Evolutionary conservation across 1,140 invertebrate species (phyloP).

Genomic region (Cataglyphis hispanica): DNA sequence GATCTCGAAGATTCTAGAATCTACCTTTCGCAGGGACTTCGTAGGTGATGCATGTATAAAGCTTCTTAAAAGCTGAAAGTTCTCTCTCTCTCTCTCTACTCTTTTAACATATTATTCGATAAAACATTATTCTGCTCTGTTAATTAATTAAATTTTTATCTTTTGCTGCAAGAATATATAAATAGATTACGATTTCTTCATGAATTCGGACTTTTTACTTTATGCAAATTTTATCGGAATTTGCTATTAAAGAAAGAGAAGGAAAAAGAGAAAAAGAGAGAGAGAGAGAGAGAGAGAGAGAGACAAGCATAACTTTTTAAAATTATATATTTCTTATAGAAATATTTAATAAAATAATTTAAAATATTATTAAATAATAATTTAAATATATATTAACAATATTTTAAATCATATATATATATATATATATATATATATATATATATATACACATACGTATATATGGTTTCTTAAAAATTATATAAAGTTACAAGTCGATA

Average conservation of each 20-base stretch:
- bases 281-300: too few species aligned
- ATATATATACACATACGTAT: too few species aligned
- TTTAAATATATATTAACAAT: too few species aligned
- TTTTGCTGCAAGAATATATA: conserved; percentile 10
- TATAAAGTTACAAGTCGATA: too few species aligned
- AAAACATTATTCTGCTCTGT: conserved; percentile 31
- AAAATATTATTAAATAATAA: too few species aligned
- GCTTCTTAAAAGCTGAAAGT: conserved; percentile 63
- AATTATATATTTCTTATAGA: background rate
- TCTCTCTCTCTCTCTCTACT: conserved; percentile 25
- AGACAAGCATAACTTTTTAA: background rate
- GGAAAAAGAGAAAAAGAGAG: too few species aligned
- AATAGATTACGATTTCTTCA: background rate
- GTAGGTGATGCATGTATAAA: conserved; percentile 61
- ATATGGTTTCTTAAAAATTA: too few species aligned
- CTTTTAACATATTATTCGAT: conserved; percentile 22
- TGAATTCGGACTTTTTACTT: background rate
- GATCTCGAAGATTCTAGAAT: conserved; percentile 65
- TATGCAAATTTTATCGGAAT: background rate
- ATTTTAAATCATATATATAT: too few species aligned
- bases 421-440: too few species aligned
- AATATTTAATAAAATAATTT: background rate
- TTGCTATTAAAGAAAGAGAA: background rate
- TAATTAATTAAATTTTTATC: conserved; percentile 49
- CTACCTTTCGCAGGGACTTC: conserved; percentile 48